Evolutionary conservation across 1,140 invertebrate species (phyloP).

Genomic region (Euura lappo): DNA sequence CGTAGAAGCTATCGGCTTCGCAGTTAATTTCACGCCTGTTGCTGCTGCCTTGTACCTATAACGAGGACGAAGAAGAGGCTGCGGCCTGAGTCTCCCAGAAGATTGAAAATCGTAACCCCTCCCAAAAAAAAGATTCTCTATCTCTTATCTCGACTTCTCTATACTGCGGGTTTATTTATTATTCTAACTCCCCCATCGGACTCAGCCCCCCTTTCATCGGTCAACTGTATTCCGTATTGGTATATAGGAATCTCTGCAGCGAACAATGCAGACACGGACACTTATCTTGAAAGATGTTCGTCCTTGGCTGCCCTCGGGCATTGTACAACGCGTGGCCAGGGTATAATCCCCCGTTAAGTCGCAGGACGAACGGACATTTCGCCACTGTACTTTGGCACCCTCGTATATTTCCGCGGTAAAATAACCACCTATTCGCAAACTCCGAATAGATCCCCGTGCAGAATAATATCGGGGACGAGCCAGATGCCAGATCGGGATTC

Average conservation of each 20-base stretch:
- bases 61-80: too few species aligned
- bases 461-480: too few species aligned
- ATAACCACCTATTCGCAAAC: too few species aligned
- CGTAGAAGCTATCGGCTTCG: not conserved
- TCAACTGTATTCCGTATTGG: not conserved
- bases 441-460: too few species aligned
- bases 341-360: constrained; percentile 48
- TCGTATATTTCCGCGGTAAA: too few species aligned
- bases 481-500: too few species aligned
- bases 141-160: not conserved
- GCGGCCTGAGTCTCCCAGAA: too few species aligned
- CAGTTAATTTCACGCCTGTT: constrained; percentile 7
- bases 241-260: constrained; percentile 12
- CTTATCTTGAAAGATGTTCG: constrained; percentile 54
- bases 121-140: too few species aligned
- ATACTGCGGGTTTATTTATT: not conserved
- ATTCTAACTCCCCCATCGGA: too few species aligned
- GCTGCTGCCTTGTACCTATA: not conserved
- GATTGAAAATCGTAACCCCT: too few species aligned
- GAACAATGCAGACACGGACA: constrained; percentile 39
- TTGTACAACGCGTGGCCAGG: constrained; percentile 37
- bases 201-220: too few species aligned
- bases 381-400: not conserved
- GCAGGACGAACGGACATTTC: constrained; percentile 23
- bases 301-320: constrained; percentile 34